A percentile compares a stretch with the other conserved stretches of the same genome.
Evolutionary conservation across 1,140 invertebrate genomes (phyloP).

Genomic region (Saxidomus purpurata): DNA sequence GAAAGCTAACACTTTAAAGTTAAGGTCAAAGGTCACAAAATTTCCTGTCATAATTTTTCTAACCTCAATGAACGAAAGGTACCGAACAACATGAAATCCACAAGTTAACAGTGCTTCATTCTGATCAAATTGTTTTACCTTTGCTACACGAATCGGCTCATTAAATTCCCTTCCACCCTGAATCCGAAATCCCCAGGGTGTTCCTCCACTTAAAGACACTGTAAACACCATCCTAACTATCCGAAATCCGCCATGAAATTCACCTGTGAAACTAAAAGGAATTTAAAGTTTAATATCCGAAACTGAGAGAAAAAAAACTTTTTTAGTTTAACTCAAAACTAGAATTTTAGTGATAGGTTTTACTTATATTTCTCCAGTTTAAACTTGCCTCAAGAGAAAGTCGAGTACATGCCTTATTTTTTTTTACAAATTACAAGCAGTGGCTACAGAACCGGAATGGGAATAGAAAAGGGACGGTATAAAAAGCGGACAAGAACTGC

Average conservation of each 20-base stretch:
- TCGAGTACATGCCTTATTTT: background rate
- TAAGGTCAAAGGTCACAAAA: slow-evolving; percentile 30
- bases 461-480: too few relatives aligned
- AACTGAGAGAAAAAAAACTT: background rate
- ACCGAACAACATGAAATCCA: background rate
- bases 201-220: slow-evolving; percentile 91
- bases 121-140: slow-evolving; percentile 76
- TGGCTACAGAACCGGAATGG: too few relatives aligned
- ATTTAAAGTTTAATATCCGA: background rate
- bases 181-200: slow-evolving; percentile 96
- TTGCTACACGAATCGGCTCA: slow-evolving; percentile 82
- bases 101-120: background rate
- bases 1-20: too few relatives aligned
- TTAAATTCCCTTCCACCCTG: slow-evolving; percentile 88
- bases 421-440: too few relatives aligned
- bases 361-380: too few relatives aligned
- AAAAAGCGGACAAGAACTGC: too few relatives aligned
- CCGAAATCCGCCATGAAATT: slow-evolving; percentile 82
- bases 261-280: slow-evolving; percentile 56
- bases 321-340: background rate
- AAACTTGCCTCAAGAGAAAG: too few relatives aligned
- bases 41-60: slow-evolving; percentile 37
- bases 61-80: background rate
- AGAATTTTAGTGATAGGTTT: too few relatives aligned
- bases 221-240: slow-evolving; percentile 81